A percentile compares a stretch with the other conserved stretches of the same genome.
These are phyloP conservation scores for Eutrigla gurnardus DNA, from an alignment of 2,797 vertebrate genomes.

Conservation along the genomic window DNA sequence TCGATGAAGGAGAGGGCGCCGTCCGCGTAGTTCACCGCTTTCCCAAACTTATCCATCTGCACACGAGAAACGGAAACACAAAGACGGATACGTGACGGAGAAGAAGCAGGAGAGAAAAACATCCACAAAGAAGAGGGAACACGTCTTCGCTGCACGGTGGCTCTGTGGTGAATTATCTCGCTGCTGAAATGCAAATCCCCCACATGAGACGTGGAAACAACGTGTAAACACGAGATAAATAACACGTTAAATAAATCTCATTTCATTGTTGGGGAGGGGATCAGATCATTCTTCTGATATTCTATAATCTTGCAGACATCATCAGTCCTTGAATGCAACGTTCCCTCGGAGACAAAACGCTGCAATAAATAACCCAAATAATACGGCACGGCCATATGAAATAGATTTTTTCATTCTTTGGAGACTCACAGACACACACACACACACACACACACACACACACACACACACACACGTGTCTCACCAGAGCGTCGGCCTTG, in stretches of 20 bases:
- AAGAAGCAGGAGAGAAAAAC: constrained; percentile 4
- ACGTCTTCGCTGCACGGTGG: constrained; percentile 27
- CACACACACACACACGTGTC: constrained; percentile 38
- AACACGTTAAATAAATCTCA: constrained; percentile 72
- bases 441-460: background rate
- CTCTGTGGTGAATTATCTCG: constrained; percentile 61
- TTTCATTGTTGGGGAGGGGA: constrained; percentile 60
- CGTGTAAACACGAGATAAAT: constrained; percentile 69
- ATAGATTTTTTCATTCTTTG: constrained; percentile 55
- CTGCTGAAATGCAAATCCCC: constrained; percentile 62
- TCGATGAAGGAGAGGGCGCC: constrained; percentile 98
- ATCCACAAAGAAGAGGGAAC: constrained; percentile 17
- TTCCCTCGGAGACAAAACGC: constrained; percentile 66
- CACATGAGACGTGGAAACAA: constrained; percentile 64
- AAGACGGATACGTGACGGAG: constrained; percentile 7
- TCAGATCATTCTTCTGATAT: constrained; percentile 72
- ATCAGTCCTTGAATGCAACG: constrained; percentile 69
- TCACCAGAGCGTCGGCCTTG: constrained; percentile 97
- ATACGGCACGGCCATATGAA: constrained; percentile 50
- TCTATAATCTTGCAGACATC: constrained; percentile 72
- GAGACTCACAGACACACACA: constrained; percentile 32
- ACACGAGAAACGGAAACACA: background rate
- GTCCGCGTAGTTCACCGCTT: constrained; percentile 97
- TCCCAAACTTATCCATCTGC: constrained; percentile 96
- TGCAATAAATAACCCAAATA: constrained; percentile 76